A percentile compares a stretch with the other conserved stretches of the same genome.
phyloP scores from a whole-genome alignment of 2,113 vertebrate species.

The Mystacornis crossleyi region DNA sequence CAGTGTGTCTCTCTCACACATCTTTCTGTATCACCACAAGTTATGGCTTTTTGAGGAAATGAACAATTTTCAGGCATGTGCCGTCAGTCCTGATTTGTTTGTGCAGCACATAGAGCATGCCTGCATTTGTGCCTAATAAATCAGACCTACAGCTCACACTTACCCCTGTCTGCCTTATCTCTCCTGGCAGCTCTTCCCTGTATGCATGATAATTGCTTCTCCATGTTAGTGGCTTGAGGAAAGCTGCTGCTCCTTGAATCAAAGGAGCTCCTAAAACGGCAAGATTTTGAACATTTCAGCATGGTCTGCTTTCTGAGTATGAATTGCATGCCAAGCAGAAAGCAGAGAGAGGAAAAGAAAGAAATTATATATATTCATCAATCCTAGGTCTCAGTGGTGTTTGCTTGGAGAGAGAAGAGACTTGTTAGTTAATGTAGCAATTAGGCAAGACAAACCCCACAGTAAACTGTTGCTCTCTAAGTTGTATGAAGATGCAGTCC shows the following conservation, averaged over 20 bases:
- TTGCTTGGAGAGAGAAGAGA: background rate
- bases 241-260: background rate
- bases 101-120: background rate
- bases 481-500: background rate
- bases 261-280: background rate
- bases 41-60: background rate
- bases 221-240: background rate
- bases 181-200: background rate
- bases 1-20: background rate
- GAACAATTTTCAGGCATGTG: background rate
- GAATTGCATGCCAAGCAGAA: background rate
- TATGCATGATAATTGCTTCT: background rate
- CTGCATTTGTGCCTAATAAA: background rate
- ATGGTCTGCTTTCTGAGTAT: background rate
- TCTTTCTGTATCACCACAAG: background rate
- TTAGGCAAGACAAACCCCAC: background rate
- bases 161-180: background rate
- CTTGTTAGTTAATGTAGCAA: background rate
- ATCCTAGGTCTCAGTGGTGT: background rate
- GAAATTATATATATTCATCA: fast-evolving
- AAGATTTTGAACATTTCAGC: background rate
- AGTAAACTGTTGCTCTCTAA: background rate
- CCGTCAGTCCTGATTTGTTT: background rate
- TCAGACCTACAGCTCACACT: background rate
- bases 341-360: background rate